Conservation (phyloP, 2,888 invertebrate genomes). For the Oscheius sp. region DNA sequence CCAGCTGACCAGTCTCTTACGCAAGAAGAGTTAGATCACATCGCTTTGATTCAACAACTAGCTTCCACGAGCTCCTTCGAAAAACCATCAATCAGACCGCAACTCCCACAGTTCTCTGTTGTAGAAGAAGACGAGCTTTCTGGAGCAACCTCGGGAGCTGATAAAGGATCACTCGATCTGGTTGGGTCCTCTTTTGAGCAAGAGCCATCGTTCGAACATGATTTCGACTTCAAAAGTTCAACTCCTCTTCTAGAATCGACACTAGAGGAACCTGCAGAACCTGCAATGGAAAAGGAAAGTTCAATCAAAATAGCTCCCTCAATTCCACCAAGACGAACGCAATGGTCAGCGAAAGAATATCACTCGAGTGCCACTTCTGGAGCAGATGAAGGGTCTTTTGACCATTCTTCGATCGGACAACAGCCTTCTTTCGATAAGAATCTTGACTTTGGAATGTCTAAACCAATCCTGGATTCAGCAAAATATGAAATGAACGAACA, state of each 20-base stretch:
- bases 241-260: conserved; percentile 7
- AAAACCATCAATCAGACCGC: neutral
- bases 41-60: conserved; percentile 38
- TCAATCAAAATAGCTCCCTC: conserved; percentile 28
- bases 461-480: conserved; percentile 24
- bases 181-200: conserved; percentile 8
- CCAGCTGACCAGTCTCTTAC: neutral
- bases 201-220: neutral
- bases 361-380: conserved; percentile 35
- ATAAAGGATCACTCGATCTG: conserved; percentile 5
- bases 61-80: conserved; percentile 45
- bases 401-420: conserved; percentile 5
- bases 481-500: neutral
- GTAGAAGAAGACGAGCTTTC: conserved; percentile 11
- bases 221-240: conserved; percentile 13
- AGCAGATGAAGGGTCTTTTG: conserved; percentile 27
- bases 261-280: neutral
- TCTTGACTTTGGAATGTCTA: neutral
- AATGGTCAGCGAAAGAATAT: conserved; percentile 22
- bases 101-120: neutral
- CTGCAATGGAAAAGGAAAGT: conserved; percentile 34
- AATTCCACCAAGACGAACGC: neutral
- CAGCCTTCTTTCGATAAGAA: conserved; percentile 17
- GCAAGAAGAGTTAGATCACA: conserved; percentile 49
- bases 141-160: conserved; percentile 16